A percentile compares a stretch with the other conserved stretches of the same genome.
Conservation (phyloP, 2,888 invertebrate species). For the Sinotaia quadrata region DNA sequence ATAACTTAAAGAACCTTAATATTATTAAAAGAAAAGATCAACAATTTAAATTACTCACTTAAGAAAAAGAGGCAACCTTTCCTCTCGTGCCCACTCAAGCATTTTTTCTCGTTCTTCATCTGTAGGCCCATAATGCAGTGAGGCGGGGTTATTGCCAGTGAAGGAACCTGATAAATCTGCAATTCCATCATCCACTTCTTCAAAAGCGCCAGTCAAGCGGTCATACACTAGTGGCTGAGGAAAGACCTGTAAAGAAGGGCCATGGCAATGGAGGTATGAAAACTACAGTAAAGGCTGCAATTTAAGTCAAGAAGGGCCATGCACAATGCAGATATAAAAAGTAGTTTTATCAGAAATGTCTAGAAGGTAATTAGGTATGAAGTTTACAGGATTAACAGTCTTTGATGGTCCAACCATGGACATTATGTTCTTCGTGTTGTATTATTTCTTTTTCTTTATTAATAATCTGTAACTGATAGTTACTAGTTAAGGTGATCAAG, state of each 20-base stretch:
- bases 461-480: too few relatives aligned
- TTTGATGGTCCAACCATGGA: too few relatives aligned
- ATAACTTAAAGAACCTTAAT: too few relatives aligned
- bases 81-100: constrained; percentile 69
- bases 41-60: constrained; percentile 63
- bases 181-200: constrained; percentile 48
- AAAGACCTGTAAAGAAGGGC: constrained; percentile 62
- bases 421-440: too few relatives aligned
- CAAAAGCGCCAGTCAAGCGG: constrained; percentile 69
- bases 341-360: too few relatives aligned
- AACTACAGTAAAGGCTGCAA: not conserved
- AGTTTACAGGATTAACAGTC: too few relatives aligned
- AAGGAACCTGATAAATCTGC: constrained; percentile 28
- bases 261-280: not conserved
- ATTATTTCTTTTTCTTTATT: too few relatives aligned
- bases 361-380: too few relatives aligned
- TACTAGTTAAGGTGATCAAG: too few relatives aligned
- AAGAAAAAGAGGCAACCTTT: constrained; percentile 69
- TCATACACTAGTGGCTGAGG: constrained; percentile 69
- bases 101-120: constrained; percentile 68
- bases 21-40: too few relatives aligned
- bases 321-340: too few relatives aligned
- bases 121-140: constrained; percentile 68
- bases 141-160: constrained; percentile 31
- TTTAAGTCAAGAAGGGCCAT: not conserved